Conservation (phyloP, 2,888 invertebrate genomes). For the Platycheirus rosarum region DNA sequence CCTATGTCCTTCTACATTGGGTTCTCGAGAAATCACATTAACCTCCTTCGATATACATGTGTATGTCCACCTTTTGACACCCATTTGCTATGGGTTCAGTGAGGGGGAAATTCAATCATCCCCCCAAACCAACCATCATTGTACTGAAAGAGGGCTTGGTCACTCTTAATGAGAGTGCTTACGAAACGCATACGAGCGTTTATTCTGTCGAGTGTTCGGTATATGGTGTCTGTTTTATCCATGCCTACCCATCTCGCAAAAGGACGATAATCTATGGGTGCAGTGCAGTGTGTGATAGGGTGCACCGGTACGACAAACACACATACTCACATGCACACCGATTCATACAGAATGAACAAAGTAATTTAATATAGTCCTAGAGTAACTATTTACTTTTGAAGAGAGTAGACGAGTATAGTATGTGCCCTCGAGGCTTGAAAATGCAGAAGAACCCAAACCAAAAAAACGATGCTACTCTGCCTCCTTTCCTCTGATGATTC, state of each 20-base stretch:
- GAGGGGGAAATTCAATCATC: slow-evolving; percentile 17
- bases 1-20: slow-evolving; percentile 19
- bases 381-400: slow-evolving; percentile 68
- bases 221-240: not conserved
- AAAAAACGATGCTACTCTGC: slow-evolving; percentile 6
- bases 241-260: not conserved
- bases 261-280: slow-evolving; percentile 31
- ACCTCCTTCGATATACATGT: slow-evolving; percentile 7
- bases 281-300: slow-evolving; percentile 32
- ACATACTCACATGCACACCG: not conserved
- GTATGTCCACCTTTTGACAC: slow-evolving; percentile 62
- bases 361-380: slow-evolving; percentile 71
- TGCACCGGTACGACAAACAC: slow-evolving; percentile 27
- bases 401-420: slow-evolving; percentile 6
- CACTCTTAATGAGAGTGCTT: slow-evolving; percentile 70
- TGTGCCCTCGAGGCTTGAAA: slow-evolving; percentile 47
- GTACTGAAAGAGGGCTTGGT: slow-evolving; percentile 36
- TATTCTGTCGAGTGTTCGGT: slow-evolving; percentile 15
- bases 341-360: slow-evolving; percentile 52
- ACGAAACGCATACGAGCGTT: slow-evolving; percentile 56
- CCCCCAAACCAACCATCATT: slow-evolving; percentile 12
- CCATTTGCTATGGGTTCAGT: slow-evolving; percentile 14
- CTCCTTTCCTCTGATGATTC: slow-evolving; percentile 27
- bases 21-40: slow-evolving; percentile 56
- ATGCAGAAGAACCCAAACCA: slow-evolving; percentile 16